Conservation (phyloP, 2,113 vertebrate genomes). For the Oreamnos americanus region DNA sequence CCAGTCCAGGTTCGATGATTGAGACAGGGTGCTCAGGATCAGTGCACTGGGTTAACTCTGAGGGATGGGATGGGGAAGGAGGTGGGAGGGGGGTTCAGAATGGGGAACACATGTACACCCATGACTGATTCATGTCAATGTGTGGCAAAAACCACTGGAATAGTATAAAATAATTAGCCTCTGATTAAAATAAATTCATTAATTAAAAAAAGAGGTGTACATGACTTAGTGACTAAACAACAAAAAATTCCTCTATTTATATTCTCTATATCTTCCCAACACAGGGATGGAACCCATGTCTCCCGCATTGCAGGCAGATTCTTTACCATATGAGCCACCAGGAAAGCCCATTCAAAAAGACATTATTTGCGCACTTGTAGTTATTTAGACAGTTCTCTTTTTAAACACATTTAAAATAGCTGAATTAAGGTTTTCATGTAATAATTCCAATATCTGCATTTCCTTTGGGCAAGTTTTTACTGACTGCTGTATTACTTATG, state of each 20-base stretch:
- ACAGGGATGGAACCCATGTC: neutral
- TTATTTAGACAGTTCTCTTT: neutral
- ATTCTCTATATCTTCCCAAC: neutral
- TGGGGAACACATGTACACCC: too few relatives aligned
- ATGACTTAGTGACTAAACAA: neutral
- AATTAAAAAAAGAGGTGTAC: neutral
- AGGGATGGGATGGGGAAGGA: too few relatives aligned
- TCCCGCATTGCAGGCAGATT: neutral
- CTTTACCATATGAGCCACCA: neutral
- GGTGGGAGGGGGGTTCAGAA: too few relatives aligned
- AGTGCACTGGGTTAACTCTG: too few relatives aligned
- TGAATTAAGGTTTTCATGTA: neutral
- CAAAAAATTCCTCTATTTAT: neutral
- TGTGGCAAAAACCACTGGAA: too few relatives aligned
- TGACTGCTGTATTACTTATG: neutral
- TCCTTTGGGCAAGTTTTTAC: neutral
- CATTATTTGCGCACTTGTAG: neutral
- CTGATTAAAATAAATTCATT: too few relatives aligned
- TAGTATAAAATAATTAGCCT: too few relatives aligned
- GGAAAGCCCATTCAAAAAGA: neutral
- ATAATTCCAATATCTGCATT: neutral
- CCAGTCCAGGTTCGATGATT: too few relatives aligned
- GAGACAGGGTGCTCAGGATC: too few relatives aligned
- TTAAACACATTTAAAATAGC: neutral
- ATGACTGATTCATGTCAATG: too few relatives aligned